Conservation (phyloP, 2,888 invertebrate genomes). For the Macroteleia sp. region DNA sequence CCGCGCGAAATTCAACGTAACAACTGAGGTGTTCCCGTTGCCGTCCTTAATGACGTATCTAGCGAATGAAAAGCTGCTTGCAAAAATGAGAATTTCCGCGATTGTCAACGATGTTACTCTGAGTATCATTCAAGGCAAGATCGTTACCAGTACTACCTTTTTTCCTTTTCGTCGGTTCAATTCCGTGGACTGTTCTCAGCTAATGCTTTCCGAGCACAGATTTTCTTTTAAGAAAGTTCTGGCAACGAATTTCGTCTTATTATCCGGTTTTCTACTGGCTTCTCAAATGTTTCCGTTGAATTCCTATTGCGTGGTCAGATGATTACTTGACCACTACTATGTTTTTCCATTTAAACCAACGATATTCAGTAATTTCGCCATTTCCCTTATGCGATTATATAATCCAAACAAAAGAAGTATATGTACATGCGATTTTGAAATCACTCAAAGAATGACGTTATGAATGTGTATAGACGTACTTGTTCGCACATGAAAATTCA, state of each 20-base stretch:
- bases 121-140: constrained; percentile 32
- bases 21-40: constrained; percentile 10
- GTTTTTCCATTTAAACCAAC: constrained; percentile 21
- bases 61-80: constrained; percentile 36
- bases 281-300: constrained; percentile 60
- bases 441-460: too few relatives aligned
- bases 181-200: constrained; percentile 28
- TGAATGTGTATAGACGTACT: too few relatives aligned
- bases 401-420: background rate
- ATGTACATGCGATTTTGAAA: too few relatives aligned
- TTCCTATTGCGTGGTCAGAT: constrained; percentile 45
- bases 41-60: constrained; percentile 44
- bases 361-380: background rate
- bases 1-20: constrained; percentile 15
- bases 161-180: constrained; percentile 31
- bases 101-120: constrained; percentile 44
- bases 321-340: constrained; percentile 9
- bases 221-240: constrained; percentile 36
- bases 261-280: constrained; percentile 47
- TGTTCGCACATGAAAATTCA: too few relatives aligned
- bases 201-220: constrained; percentile 38
- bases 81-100: constrained; percentile 52
- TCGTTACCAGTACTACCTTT: constrained; percentile 29
- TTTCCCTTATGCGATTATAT: background rate
- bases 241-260: constrained; percentile 65